Percentiles rank a stretch among this genome's conserved stretches.
These are phyloP conservation scores for Tenodera sinensis DNA, from an alignment of 2,888 invertebrate species.

Conservation along the genomic window DNA sequence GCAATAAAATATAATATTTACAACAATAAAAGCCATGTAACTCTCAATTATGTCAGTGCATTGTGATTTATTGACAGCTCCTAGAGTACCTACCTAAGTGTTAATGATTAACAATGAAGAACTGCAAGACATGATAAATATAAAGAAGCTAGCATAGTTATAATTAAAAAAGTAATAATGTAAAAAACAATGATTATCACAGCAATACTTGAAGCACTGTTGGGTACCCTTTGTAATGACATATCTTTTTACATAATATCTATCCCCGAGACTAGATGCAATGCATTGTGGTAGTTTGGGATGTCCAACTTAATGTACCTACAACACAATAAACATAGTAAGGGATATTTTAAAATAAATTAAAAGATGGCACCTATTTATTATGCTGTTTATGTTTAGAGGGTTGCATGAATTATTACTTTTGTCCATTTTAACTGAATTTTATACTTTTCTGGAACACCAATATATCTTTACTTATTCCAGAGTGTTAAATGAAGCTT, in stretches of 20 bases:
- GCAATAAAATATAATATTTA: background rate
- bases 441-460: background rate
- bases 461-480: background rate
- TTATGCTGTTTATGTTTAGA: background rate
- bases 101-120: background rate
- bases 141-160: constrained; percentile 4
- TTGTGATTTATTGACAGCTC: constrained; percentile 17
- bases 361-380: background rate
- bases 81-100: background rate
- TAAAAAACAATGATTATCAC: background rate
- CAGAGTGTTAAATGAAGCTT: background rate
- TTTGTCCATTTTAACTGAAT: background rate
- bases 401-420: background rate
- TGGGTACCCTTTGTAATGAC: background rate
- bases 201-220: constrained; percentile 14
- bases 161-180: background rate
- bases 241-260: constrained; percentile 6
- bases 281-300: background rate
- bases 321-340: background rate
- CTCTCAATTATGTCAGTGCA: background rate
- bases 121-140: background rate
- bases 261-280: background rate
- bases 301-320: constrained; percentile 4
- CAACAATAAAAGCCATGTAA: background rate
- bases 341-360: background rate